Base-by-base conservation (phyloP, 2,888 invertebrate species). In the Macropis europaea region DNA sequence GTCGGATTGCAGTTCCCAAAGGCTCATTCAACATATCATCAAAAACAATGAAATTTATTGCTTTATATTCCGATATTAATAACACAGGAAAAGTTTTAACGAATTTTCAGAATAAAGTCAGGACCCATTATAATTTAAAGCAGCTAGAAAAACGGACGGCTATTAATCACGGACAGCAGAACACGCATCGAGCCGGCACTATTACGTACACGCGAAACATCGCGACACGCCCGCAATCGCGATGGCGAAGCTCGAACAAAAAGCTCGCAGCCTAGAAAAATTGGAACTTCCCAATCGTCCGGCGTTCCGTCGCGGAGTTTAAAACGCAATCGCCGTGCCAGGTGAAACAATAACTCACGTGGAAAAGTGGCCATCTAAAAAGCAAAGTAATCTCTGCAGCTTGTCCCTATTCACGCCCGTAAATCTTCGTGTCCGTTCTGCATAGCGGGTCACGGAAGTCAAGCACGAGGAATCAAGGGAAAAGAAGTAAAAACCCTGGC, bases 381-480 rank as follows among this genome's bases (percentile, higher is more conserved):
- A 54, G 54, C 56, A 52, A 61, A 76, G 74, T 66, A 77, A 78
- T 77, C 78, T 75, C 75, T 57, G 56, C 76, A 61, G 78, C 73
- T 73, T 78, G 78, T 78, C 69, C 69, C 56, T 67, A 66, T 38
- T 56, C 75, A 50, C 66, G 64, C 63, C 69, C 66, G 78, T 78
- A 78, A 78, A 78, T 78, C 78, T 71, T 62, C 34, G 32, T 32
- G 66, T 67, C 59, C 68, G 56, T 45, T 72, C 78, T 78, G 69
- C 76, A 78, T 76, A 73, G 69, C 60, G 63, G 69, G 69, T 78
- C 78, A 76, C 77, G 73, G 56, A 78, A 76, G 63, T 76, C 69
- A 60, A 56, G 69, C 53, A 52, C 42, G 56, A 48, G 57, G 69
- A 76, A 78, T 77, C 72, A 61, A 54, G 56, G 69, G 62, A 60